A percentile compares a stretch with the other conserved stretches of the same genome.
Evolutionary conservation across 2,797 vertebrate species (phyloP).

Genomic region (Liasis olivaceus): DNA sequence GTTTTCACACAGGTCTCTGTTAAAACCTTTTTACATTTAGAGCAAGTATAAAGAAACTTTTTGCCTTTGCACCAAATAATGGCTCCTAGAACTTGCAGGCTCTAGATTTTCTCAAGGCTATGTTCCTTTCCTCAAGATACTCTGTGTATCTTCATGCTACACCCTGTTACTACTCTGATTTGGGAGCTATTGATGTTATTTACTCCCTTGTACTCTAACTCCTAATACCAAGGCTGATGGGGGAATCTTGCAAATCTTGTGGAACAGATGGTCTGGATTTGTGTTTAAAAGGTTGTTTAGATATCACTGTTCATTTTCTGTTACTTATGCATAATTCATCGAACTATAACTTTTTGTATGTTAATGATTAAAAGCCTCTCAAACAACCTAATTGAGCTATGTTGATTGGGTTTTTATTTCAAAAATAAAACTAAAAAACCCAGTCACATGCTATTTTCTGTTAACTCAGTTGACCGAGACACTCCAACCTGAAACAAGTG

Average conservation of each 20-base stretch:
- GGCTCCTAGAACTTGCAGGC: neutral
- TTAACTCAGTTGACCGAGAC: neutral
- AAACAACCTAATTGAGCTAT: too few relatives aligned
- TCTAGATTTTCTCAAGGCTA: neutral
- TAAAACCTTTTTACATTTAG: neutral
- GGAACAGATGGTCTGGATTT: neutral
- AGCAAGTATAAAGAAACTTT: neutral
- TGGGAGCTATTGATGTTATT: neutral
- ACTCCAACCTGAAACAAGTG: neutral
- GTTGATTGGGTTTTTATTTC: too few relatives aligned
- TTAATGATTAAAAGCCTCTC: too few relatives aligned
- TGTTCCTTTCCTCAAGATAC: neutral
- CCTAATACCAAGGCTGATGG: neutral
- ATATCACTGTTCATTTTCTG: too few relatives aligned
- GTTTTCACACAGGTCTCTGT: neutral
- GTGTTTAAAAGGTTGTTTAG: neutral
- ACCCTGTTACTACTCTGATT: neutral
- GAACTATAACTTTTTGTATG: too few relatives aligned
- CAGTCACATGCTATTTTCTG: neutral
- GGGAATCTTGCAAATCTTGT: neutral
- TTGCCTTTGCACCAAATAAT: neutral
- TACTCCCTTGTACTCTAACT: neutral
- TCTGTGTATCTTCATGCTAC: neutral
- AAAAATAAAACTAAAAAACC: too few relatives aligned
- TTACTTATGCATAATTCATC: too few relatives aligned